Evolutionary conservation across 2,113 vertebrate species (phyloP).

Genomic region (Pangasianodon gigas): DNA sequence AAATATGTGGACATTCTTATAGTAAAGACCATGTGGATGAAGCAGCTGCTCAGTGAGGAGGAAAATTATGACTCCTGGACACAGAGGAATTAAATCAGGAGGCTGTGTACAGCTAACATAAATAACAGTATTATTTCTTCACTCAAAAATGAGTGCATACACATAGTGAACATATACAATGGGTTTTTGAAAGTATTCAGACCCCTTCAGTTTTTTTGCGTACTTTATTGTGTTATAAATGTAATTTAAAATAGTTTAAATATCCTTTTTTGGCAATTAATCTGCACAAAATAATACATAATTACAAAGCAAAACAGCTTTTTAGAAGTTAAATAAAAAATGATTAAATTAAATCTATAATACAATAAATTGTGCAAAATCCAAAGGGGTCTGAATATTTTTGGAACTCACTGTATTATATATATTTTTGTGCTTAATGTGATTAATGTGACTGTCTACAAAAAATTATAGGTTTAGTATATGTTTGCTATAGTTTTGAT

Average conservation of each 20-base stretch:
- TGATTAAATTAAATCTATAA: neutral
- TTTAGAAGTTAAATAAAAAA: too few relatives aligned
- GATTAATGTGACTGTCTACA: neutral
- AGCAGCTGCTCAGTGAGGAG: constrained; percentile 20
- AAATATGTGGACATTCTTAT: constrained; percentile 25
- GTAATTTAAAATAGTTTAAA: neutral
- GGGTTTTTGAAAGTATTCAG: neutral
- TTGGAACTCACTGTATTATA: neutral
- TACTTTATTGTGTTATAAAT: neutral
- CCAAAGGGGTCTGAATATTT: neutral
- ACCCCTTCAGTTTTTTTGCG: neutral
- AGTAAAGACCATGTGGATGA: neutral
- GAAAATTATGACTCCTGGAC: constrained; percentile 29
- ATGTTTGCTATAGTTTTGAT: neutral
- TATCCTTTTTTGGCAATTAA: neutral
- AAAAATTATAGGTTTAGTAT: neutral
- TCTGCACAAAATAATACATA: neutral
- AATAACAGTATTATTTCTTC: neutral
- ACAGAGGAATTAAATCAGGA: constrained; percentile 18
- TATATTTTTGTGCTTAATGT: neutral
- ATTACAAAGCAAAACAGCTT: neutral
- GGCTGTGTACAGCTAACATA: neutral
- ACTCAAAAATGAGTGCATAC: neutral
- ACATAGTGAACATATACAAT: neutral
- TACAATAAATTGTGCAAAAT: too few relatives aligned